These are phyloP conservation scores for Xenopus petersii DNA, from an alignment of 2,797 vertebrate species.

Conservation along the genomic window DNA sequence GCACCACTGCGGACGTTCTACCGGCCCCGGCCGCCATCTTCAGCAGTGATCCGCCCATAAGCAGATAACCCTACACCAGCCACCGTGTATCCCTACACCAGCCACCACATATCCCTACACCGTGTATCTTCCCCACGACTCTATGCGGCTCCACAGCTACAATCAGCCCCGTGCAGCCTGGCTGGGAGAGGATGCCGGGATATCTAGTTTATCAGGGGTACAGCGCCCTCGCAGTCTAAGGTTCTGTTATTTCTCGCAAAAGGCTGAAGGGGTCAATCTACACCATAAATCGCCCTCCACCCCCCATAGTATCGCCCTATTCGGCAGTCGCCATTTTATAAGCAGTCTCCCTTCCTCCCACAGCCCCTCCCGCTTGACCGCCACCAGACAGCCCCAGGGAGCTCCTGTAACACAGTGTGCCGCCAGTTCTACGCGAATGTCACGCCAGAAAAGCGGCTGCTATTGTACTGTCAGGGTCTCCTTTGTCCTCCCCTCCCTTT, in stretches of 20 bases:
- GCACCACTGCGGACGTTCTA: conserved; percentile 44
- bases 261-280: no score
- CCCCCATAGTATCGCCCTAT: conserved; percentile 54
- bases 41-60: conserved; percentile 8
- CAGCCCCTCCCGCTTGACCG: conserved; percentile 43
- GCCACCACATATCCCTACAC: no score
- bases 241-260: no score
- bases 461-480: conserved; percentile 40
- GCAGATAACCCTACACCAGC: no score
- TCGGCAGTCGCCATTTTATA: conserved; percentile 62
- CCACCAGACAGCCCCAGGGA: conserved; percentile 34
- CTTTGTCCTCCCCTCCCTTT: conserved; percentile 52
- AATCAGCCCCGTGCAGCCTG: no score
- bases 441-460: conserved; percentile 16
- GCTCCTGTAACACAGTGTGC: neutral
- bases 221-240: no score
- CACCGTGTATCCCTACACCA: no score
- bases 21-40: conserved; percentile 59
- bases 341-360: conserved; percentile 54
- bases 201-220: no score
- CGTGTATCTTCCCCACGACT: no score
- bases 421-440: conserved; percentile 33
- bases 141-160: no score
- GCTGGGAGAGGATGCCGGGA: no score
- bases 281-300: conserved; percentile 38